A percentile compares a stretch with the other conserved stretches of the same genome.
Conservation (phyloP, 2,797 vertebrate genomes). For the Varecia variegata region DNA sequence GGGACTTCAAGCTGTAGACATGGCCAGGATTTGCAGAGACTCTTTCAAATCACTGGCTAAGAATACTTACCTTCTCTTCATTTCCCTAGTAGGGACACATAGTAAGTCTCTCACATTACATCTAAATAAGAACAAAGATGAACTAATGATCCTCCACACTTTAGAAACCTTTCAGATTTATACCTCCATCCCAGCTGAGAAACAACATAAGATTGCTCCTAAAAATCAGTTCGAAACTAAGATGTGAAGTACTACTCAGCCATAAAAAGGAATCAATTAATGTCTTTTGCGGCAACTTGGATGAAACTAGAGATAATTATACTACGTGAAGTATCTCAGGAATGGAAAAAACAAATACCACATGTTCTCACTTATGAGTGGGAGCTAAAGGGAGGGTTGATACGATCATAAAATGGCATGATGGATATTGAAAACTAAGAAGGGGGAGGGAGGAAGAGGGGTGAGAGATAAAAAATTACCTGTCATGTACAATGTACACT, state of each 20-base stretch:
- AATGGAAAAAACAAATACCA: too few species aligned
- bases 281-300: neutral
- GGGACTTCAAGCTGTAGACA: neutral
- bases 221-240: neutral
- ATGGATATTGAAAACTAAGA: neutral
- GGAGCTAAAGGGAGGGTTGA: neutral
- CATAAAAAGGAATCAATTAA: neutral
- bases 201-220: neutral
- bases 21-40: neutral
- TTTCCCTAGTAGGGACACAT: neutral
- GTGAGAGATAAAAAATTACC: neutral
- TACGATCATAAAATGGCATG: rapidly evolving
- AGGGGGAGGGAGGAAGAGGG: neutral
- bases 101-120: neutral
- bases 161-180: neutral
- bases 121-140: slow-evolving; percentile 18
- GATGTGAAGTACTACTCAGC: neutral
- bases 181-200: neutral
- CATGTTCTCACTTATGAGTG: neutral
- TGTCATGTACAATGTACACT: neutral
- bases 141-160: neutral
- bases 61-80: neutral
- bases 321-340: too few species aligned
- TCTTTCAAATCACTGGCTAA: neutral
- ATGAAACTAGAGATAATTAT: neutral